phyloP scores from a whole-genome alignment of 2,113 vertebrate genomes.

The Cyprinodon variegatus region DNA sequence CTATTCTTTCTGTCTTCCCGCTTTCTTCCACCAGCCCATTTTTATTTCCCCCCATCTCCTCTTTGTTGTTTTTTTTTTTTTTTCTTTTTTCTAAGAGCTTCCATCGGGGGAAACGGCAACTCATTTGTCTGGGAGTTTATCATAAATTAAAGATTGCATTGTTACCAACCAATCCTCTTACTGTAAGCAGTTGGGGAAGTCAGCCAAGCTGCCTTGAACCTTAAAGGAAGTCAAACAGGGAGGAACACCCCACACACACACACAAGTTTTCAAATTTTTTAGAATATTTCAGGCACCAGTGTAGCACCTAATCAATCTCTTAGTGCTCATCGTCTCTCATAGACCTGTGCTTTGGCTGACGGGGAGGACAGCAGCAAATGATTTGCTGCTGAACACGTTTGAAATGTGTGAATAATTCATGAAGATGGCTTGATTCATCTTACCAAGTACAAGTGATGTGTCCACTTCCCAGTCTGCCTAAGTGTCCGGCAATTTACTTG shows the following conservation, averaged over 20 bases:
- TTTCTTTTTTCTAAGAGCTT: constrained; percentile 61
- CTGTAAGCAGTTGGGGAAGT: constrained; percentile 79
- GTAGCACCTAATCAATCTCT: constrained; percentile 59
- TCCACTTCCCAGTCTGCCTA: constrained; percentile 46
- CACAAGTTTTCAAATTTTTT: constrained; percentile 14
- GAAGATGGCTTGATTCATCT: constrained; percentile 56
- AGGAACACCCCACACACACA: constrained; percentile 34
- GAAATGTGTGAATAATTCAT: constrained; percentile 58
- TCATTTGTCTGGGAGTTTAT: constrained; percentile 75
- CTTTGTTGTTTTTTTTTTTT: constrained; percentile 49
- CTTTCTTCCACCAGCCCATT: constrained; percentile 37
- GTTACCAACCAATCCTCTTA: constrained; percentile 83
- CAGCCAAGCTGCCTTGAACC: constrained; percentile 68
- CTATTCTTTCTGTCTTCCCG: constrained; percentile 32
- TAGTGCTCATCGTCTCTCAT: constrained; percentile 56
- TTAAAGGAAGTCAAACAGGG: constrained; percentile 67
- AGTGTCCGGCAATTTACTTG: constrained; percentile 57
- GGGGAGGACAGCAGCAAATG: constrained; percentile 35
- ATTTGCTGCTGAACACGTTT: constrained; percentile 46
- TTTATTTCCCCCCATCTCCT: constrained; percentile 56
- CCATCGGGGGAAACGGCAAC: constrained; percentile 60
- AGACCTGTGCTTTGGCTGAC: constrained; percentile 29
- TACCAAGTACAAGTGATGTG: constrained; percentile 51
- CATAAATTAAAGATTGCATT: constrained; percentile 82
- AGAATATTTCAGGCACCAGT: constrained; percentile 29